phyloP scores from a whole-genome alignment of 2,888 invertebrate genomes.

The Mesoligia furuncula region DNA sequence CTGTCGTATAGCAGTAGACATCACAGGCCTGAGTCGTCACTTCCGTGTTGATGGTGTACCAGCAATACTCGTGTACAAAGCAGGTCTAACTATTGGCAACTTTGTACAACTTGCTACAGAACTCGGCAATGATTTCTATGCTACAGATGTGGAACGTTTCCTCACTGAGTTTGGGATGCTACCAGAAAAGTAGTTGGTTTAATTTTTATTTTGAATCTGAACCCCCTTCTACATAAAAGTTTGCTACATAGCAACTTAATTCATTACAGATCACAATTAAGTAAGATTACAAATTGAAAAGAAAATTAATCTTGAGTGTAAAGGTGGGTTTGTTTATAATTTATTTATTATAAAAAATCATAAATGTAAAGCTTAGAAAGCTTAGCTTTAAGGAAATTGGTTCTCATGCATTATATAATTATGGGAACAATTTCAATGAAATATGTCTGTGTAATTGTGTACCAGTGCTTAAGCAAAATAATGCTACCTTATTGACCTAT shows the following conservation, averaged over 20 bases:
- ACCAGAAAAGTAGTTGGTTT: conserved; percentile 91
- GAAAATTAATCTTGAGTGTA: conserved; percentile 14
- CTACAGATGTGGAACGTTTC: conserved; percentile 97
- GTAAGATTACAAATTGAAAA: not conserved
- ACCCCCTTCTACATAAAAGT: conserved; percentile 27
- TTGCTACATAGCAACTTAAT: conserved; percentile 12
- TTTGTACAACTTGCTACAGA: conserved; percentile 96
- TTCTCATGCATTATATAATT: conserved; percentile 22
- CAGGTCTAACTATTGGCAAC: conserved; percentile 97
- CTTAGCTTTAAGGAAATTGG: conserved; percentile 34
- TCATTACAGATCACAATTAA: not conserved
- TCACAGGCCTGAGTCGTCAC: conserved; percentile 95
- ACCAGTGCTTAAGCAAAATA: conserved; percentile 45
- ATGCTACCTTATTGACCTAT: conserved; percentile 26
- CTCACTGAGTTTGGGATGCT: conserved; percentile 96
- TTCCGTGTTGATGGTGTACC: conserved; percentile 97
- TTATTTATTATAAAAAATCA: conserved; percentile 49
- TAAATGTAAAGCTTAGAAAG: conserved; percentile 14
- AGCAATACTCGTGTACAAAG: conserved; percentile 97
- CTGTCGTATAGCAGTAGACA: conserved; percentile 95
- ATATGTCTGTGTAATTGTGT: conserved; percentile 26
- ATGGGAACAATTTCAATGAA: conserved; percentile 16
- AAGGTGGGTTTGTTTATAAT: conserved; percentile 30
- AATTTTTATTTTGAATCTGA: conserved; percentile 10
- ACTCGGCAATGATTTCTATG: conserved; percentile 97